Evolutionary conservation across 2,113 vertebrate species (phyloP).

Genomic region (Xiphophorus maculatus): DNA sequence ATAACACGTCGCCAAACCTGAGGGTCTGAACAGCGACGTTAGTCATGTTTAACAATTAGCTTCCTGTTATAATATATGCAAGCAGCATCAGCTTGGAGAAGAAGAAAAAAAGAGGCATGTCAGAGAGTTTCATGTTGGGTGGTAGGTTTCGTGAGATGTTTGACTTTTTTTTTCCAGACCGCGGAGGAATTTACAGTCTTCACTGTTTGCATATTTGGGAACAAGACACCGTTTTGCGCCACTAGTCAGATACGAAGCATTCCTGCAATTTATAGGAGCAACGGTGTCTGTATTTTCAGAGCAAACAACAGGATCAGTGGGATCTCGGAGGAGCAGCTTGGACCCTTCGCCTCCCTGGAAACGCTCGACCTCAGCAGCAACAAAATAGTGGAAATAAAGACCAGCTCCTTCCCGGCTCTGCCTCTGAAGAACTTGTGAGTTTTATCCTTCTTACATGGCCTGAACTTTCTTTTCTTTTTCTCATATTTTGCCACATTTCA

Average conservation of each 20-base stretch:
- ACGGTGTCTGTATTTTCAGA: conserved; percentile 83
- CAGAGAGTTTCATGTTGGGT: conserved; percentile 37
- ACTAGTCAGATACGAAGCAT: conserved; percentile 46
- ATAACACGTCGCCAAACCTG: conserved; percentile 80
- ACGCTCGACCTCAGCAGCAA: conserved; percentile 95
- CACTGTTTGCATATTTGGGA: conserved; percentile 55
- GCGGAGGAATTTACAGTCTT: conserved; percentile 51
- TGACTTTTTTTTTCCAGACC: conserved; percentile 36
- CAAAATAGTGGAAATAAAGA: conserved; percentile 86
- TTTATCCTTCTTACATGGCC: neutral
- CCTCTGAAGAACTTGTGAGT: conserved; percentile 92
- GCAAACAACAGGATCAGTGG: conserved; percentile 88
- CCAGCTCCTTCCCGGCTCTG: conserved; percentile 84
- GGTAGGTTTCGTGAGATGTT: conserved; percentile 41
- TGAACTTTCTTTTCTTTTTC: too few relatives aligned
- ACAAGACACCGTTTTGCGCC: conserved; percentile 37
- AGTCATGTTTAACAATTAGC: conserved; percentile 54
- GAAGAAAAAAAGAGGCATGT: neutral
- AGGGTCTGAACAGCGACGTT: conserved; percentile 70
- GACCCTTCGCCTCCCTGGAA: conserved; percentile 85
- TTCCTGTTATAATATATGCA: conserved; percentile 16
- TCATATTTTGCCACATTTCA: too few relatives aligned
- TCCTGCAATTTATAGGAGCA: conserved; percentile 65
- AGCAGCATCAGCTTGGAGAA: conserved; percentile 8
- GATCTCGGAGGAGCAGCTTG: conserved; percentile 83